Percentiles rank a stretch among this genome's conserved stretches.
These are phyloP conservation scores for Phasia obesa DNA, from an alignment of 2,888 invertebrate species.

Conservation along the genomic window DNA sequence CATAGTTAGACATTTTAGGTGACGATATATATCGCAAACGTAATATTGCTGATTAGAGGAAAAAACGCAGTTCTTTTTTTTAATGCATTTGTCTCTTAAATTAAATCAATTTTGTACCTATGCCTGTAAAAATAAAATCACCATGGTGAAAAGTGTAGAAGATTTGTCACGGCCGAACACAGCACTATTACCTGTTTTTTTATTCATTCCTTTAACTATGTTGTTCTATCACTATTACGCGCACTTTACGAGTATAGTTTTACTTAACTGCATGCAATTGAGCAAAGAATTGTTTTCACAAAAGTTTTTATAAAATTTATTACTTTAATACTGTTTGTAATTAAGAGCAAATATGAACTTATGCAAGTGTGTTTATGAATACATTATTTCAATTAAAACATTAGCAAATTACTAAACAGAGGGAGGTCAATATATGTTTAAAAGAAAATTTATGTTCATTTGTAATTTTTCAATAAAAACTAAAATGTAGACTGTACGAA, in stretches of 20 bases:
- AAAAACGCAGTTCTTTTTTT: too few species aligned
- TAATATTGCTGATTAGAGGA: too few species aligned
- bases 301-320: conserved; percentile 55
- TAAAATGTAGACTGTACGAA: neutral
- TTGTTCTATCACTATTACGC: neutral
- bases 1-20: too few species aligned
- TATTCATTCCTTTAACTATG: too few species aligned
- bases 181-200: too few species aligned
- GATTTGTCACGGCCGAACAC: too few species aligned
- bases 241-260: neutral
- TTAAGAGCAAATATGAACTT: neutral
- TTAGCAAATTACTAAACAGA: neutral
- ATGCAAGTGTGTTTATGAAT: neutral
- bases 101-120: too few species aligned
- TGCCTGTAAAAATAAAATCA: too few species aligned
- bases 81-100: too few species aligned
- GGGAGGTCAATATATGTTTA: conserved; percentile 31
- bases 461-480: neutral
- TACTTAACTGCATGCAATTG: neutral
- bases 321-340: conserved; percentile 38
- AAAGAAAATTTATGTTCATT: conserved; percentile 14
- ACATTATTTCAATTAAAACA: conserved; percentile 12
- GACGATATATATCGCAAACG: too few species aligned
- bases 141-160: too few species aligned
- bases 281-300: neutral